Percentiles rank a stretch among this genome's conserved stretches.
Conservation (phyloP, 2,888 invertebrate genomes). For the Calameuta pallipes region DNA sequence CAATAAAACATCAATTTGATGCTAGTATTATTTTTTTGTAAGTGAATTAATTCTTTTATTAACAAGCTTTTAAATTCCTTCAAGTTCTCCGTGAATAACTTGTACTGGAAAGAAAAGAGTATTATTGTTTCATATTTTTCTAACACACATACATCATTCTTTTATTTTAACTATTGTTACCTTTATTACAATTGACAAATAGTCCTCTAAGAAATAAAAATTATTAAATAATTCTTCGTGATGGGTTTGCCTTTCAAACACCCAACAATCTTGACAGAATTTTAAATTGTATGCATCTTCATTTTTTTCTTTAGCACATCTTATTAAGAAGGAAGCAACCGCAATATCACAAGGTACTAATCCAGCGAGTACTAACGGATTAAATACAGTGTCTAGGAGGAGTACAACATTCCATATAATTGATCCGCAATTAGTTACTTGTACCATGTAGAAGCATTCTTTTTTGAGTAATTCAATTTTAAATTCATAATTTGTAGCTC, state of each 20-base stretch:
- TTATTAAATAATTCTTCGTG: background rate
- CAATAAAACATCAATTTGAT: constrained; percentile 41
- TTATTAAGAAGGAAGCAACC: background rate
- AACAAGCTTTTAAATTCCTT: constrained; percentile 31
- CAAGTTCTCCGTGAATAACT: constrained; percentile 24
- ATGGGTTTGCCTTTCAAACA: background rate
- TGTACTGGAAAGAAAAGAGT: constrained; percentile 38
- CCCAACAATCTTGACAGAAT: constrained; percentile 9
- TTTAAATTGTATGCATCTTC: background rate
- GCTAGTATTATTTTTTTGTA: constrained; percentile 27
- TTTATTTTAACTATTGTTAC: constrained; percentile 24
- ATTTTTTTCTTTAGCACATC: background rate
- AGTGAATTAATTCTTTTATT: constrained; percentile 28
- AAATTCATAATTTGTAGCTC: constrained; percentile 9
- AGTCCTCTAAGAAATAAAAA: constrained; percentile 26
- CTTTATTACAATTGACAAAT: constrained; percentile 30
- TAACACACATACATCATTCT: background rate
- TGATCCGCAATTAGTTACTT: constrained; percentile 20
- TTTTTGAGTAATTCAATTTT: constrained; percentile 23
- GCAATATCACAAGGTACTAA: background rate
- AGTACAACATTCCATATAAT: background rate
- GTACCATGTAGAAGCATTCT: constrained; percentile 18
- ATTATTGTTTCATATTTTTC: background rate
- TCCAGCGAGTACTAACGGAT: background rate
- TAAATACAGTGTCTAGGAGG: background rate